Evolutionary conservation across 2,888 invertebrate species (phyloP), one percentile per base, ranked within the genome.

Genomic region (Byasa hedistus): DNA sequence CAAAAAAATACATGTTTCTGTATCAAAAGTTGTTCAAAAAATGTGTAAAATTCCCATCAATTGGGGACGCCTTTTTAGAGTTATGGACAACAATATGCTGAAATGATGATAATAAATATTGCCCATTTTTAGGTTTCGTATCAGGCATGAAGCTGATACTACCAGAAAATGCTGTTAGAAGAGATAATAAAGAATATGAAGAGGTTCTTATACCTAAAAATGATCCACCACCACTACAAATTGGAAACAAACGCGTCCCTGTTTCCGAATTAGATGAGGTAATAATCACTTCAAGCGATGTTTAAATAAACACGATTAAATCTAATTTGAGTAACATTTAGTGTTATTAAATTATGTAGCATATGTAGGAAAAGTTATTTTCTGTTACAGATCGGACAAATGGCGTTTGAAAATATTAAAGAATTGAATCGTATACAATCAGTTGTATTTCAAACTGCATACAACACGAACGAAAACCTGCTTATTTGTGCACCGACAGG

Each of bases 401-500:
- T 96, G 87, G 98, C 97, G 0, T 99, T 99, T 84, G 94, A 94
- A 75, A 97, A 96, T 74, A 95, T 97, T 63, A 95, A 96, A 79
- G 92, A 94, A 62, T 91, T 99, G 48, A 99, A 99, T 87, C 93
- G 96, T 64, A 99, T 99, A 74, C 99, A 99, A 84, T 97, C 98
- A 0, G 96, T 99, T 57, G 99, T 99, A 0, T 99, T 96, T 85
- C 95, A 97, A 69, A 95, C 97, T 0, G 99, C 99, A 0, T 99
- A 99, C 89, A 95, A 96, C 76, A 97, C 97, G 2, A 98, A 99
- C 81, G 98, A 99, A 82, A 99, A 99, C 86, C 93, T 99, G 76
- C 87, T 99, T 62, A 98, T 99, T 66, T 99, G 99, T 86, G 99
- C 99, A 0, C 99, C 99, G 0, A 99, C 99, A 0, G 99, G 99